A percentile compares a stretch with the other conserved stretches of the same genome.
Evolutionary conservation across 2,797 vertebrate genomes (phyloP).

Genomic region (Ceyx erithaca): DNA sequence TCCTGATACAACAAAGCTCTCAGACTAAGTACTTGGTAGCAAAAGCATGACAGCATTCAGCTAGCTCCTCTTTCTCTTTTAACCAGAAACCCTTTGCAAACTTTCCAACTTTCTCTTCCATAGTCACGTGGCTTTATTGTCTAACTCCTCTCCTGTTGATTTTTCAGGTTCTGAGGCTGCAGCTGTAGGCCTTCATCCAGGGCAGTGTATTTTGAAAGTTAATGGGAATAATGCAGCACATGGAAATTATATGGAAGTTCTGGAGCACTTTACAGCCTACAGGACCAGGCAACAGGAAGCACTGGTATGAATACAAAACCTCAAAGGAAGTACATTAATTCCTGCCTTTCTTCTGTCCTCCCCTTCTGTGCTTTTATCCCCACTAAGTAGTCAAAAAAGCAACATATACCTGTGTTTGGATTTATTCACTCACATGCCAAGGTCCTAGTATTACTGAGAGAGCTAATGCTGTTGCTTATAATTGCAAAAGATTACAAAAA

Average conservation of each 20-base stretch:
- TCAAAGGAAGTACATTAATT: neutral
- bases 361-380: neutral
- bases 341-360: neutral
- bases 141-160: neutral
- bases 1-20: neutral
- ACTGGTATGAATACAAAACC: slow-evolving; percentile 76
- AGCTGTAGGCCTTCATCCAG: slow-evolving; percentile 89
- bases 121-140: neutral
- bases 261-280: slow-evolving; percentile 92
- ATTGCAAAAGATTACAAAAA: neutral
- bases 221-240: slow-evolving; percentile 88
- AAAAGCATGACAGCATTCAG: neutral
- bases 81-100: neutral
- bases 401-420: neutral
- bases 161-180: slow-evolving; percentile 89
- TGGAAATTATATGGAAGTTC: slow-evolving; percentile 85
- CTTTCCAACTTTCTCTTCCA: neutral
- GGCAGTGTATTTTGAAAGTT: slow-evolving; percentile 94
- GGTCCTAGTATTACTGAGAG: neutral
- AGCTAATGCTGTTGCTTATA: neutral
- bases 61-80: neutral
- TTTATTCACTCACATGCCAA: neutral
- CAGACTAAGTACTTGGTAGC: neutral
- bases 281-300: slow-evolving; percentile 82
- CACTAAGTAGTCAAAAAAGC: neutral